Base-by-base conservation (phyloP, 2,113 vertebrate genomes). In the Chaetodon auriga region DNA sequence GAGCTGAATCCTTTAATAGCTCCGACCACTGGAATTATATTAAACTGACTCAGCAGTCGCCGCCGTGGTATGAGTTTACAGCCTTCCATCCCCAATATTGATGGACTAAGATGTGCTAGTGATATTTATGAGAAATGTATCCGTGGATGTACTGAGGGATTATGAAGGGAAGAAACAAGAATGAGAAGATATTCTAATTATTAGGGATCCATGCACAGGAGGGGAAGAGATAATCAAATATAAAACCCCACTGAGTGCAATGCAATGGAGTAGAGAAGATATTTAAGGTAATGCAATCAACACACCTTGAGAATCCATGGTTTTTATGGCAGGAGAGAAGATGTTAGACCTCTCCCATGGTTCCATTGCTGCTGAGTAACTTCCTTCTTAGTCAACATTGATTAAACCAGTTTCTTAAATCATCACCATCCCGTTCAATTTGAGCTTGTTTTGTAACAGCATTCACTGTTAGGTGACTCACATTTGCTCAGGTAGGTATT, bases 1-100 rank as follows among this genome's bases (percentile, higher is more conserved):
- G 30, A 81, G 51, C 35, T n/a, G 45, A 89, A 82, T 91, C 82
- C 79, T 73, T 81, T 74, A 82, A 76, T 78, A 82, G 63, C 4
- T 2, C 68, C 64, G 65, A 69, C 73, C 57, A 54, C 36, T 75
- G 65, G 78, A 69, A 83, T 63, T 4, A 80, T 64, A 81, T 68
- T 75, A 73, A 77, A 72, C 19, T 21, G 57, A 68, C 63, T 81
- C 38, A 68, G 60, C 53, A 49, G 12, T 30, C 16, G 10, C 51
- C 46, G 30, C 61, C 15, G 13, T 45, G 35, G 53, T 38, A 66
- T 83, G 15, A 65, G 4, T 49, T 82, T 61, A 38, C 11, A 53
- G 75, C 61, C 64, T 23, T 48, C 41, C 16, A 36, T 38, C 66
- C 48, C 64, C 43, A 77, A 74, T 86, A 74, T 75, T n/a, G 60